Evolutionary conservation across 2,797 vertebrate species (phyloP).

Genomic region (Cirrhinus molitorella): DNA sequence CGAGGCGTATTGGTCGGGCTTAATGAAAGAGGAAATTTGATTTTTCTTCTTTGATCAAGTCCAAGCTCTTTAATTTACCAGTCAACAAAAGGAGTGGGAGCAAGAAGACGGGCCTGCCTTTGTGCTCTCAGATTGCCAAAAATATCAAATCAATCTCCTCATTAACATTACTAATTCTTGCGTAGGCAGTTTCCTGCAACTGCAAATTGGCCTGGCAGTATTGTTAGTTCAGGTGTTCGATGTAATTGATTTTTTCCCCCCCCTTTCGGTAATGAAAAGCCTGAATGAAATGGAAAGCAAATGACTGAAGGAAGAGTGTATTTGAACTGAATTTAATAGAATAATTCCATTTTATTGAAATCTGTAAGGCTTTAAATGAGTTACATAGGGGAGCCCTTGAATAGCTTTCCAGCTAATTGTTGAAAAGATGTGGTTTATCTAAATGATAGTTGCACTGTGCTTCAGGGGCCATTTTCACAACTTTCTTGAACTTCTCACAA

Average conservation of each 20-base stretch:
- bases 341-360: constrained; percentile 35
- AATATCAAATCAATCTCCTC: constrained; percentile 78
- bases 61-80: constrained; percentile 77
- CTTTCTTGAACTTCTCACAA: constrained; percentile 15
- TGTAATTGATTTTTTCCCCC: constrained; percentile 79
- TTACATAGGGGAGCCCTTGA: constrained; percentile 23
- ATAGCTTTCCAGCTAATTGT: constrained; percentile 43
- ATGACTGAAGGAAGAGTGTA: constrained; percentile 71
- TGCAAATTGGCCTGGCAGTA: constrained; percentile 80
- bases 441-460: constrained; percentile 17
- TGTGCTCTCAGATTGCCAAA: constrained; percentile 73
- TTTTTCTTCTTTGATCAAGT: constrained; percentile 71
- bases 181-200: constrained; percentile 75
- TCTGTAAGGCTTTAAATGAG: constrained; percentile 16
- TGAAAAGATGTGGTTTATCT: constrained; percentile 24
- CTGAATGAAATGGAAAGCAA: constrained; percentile 71
- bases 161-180: constrained; percentile 84
- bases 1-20: constrained; percentile 55
- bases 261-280: constrained; percentile 71
- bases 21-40: constrained; percentile 70
- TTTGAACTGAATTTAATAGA: constrained; percentile 49
- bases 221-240: constrained; percentile 85
- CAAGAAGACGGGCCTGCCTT: constrained; percentile 63
- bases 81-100: constrained; percentile 71
- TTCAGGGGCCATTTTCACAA: constrained; percentile 17